Evolutionary conservation across 37 sponge, comb jelly and placozoan species (phyloP), one percentile per base, ranked within the genome.

Genomic region (Crambe crambe): DNA sequence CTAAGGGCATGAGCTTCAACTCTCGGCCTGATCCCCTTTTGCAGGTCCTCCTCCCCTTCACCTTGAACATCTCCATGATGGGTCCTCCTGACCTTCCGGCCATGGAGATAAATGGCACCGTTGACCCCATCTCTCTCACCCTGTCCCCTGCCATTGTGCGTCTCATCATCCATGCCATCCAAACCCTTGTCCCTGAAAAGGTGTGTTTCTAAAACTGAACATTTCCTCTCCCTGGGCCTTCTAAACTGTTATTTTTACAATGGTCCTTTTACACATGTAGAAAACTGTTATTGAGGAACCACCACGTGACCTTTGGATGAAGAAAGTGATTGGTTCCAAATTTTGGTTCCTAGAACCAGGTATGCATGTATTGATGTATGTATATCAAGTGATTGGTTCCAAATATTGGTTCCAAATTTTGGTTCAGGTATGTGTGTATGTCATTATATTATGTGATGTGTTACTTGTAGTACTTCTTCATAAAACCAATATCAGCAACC

Each of bases 121-220:
- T 91, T 8, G 75, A 79, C 27, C 18, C 67, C 38, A 39, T 91
- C 54, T 60, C 80, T 29, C 75, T 91, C 68, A 83, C 58, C 38
- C 70, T 91, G 40, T 91, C 92, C 39, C 92, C 87, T 37, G 60
- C 92, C 8, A 56, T 91, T 61, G 66, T 91, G 30, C 42, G 83
- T 29, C 84, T 91, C 70, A 87, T 91, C 59, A 83, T 80, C 21
- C 83, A 82, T 34, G 86, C 85, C 17, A 70, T 83, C 27, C 74
- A 78, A 42, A 83, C 75, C 26, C 69, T 91, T 21, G 58, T 87
- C 4, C 84, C 84, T 10, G 35, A 80, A 47, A 73, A 86, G 76
- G 91, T 90, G 3, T 65, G 20, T 51, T 9, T 51, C 15, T 51
- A 15, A 18, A 51, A 18, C n/a, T n/a, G n/a, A n/a, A n/a, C n/a